Evolutionary conservation across 2,797 vertebrate genomes (phyloP).

Genomic region (Lates japonicus): DNA sequence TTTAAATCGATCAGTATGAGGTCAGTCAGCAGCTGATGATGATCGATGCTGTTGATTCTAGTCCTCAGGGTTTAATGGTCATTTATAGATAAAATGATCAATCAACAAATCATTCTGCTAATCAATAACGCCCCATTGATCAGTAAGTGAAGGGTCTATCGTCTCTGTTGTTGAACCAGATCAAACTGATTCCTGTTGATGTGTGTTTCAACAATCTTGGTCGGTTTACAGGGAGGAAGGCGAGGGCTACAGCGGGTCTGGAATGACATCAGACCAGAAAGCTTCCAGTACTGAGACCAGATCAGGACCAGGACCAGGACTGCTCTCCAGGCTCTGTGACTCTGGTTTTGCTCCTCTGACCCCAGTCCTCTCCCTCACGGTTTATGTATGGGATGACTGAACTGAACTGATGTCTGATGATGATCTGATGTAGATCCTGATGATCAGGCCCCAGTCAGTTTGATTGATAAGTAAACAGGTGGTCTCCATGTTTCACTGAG

Average conservation of each 20-base stretch:
- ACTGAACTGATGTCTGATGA: neutral
- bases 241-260: slow-evolving; percentile 96
- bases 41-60: too few species aligned
- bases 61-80: too few species aligned
- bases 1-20: too few species aligned
- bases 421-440: neutral
- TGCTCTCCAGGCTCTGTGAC: neutral
- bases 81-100: too few species aligned
- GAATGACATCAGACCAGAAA: slow-evolving; percentile 98
- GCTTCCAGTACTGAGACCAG: slow-evolving; percentile 93
- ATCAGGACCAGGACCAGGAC: neutral
- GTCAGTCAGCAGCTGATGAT: too few species aligned
- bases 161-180: too few species aligned
- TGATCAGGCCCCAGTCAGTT: neutral
- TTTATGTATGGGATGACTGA: neutral
- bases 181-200: too few species aligned
- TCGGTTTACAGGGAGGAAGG: slow-evolving; percentile 97
- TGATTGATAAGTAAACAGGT: neutral
- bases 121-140: too few species aligned
- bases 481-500: neutral
- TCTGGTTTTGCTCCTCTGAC: neutral
- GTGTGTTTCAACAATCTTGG: slow-evolving; percentile 88
- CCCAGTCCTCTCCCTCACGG: too few species aligned
- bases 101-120: too few species aligned
- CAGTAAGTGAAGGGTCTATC: too few species aligned